A percentile compares a stretch with the other conserved stretches of the same genome.
These are phyloP conservation scores for Sibirionetta formosa DNA, from an alignment of 2,797 vertebrate species.

Conservation along the genomic window DNA sequence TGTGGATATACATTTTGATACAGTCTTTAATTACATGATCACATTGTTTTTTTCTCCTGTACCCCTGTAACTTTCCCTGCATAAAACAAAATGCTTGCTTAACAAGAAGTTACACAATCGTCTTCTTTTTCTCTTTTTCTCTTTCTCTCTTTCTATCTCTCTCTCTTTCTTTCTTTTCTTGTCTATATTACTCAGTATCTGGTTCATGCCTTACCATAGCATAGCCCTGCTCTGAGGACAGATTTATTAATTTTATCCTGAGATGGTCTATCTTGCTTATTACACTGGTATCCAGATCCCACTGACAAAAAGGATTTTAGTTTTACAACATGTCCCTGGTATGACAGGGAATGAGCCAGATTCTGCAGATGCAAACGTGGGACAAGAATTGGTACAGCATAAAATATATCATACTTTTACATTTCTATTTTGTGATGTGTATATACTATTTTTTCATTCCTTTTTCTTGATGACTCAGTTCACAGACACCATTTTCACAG, in stretches of 20 bases:
- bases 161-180: not conserved
- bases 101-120: not conserved
- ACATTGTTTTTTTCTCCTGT: not conserved
- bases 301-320: not conserved
- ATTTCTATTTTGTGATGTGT: not conserved
- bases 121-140: not conserved
- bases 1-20: not conserved
- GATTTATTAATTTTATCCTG: not conserved
- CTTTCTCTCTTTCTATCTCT: not conserved
- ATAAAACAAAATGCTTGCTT: not conserved
- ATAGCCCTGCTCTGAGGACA: not conserved
- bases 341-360: not conserved
- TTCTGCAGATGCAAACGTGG: not conserved
- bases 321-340: accelerated
- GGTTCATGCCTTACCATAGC: not conserved
- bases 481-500: not conserved
- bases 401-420: not conserved
- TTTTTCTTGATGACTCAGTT: not conserved
- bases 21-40: not conserved
- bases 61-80: not conserved
- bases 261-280: not conserved
- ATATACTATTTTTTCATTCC: not conserved
- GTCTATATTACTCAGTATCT: not conserved
- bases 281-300: not conserved
- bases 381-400: not conserved